Conservation (phyloP, 2,888 invertebrate genomes). For the Tetragonula carbonaria region DNA sequence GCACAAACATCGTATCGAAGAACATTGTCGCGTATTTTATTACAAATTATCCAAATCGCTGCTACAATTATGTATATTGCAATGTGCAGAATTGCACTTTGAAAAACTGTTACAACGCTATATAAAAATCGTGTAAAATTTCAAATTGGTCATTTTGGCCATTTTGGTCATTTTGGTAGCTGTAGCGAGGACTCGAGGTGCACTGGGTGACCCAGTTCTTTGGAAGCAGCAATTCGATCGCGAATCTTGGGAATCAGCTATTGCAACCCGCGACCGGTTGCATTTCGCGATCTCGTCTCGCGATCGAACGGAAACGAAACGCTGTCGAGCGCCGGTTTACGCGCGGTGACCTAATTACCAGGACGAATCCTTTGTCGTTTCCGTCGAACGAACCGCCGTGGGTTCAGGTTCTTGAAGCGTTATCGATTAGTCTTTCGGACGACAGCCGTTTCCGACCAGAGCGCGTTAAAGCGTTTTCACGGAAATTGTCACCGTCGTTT, state of each 20-base stretch:
- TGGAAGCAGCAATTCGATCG: background rate
- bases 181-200: background rate
- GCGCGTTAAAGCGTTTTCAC: background rate
- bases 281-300: background rate
- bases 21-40: too few relatives aligned
- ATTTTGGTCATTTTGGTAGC: too few relatives aligned
- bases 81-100: too few relatives aligned
- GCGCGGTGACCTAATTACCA: conserved; percentile 12
- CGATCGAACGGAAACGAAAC: background rate
- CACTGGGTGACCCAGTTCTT: conserved; percentile 19
- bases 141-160: too few relatives aligned
- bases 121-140: too few relatives aligned
- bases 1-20: too few relatives aligned
- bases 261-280: background rate
- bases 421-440: conserved; percentile 12
- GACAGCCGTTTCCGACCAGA: background rate
- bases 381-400: background rate
- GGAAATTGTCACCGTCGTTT: too few relatives aligned
- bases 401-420: background rate
- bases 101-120: too few relatives aligned
- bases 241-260: background rate
- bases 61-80: too few relatives aligned
- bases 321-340: background rate
- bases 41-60: too few relatives aligned
- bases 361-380: background rate